Evolutionary conservation across 1,140 invertebrate genomes (phyloP).

Genomic region (Ridgeia piscesae): DNA sequence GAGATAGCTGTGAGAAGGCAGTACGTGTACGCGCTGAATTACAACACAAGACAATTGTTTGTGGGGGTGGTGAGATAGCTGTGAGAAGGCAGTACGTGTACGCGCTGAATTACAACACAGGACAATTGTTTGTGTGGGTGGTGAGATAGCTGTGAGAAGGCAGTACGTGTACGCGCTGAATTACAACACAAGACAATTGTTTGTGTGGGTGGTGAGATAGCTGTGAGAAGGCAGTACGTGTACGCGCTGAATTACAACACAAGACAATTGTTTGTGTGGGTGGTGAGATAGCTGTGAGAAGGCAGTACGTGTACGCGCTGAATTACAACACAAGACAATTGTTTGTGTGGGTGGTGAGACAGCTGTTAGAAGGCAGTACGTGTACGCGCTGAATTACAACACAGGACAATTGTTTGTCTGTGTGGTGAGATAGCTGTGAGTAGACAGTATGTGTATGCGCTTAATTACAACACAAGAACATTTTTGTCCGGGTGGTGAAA

Average conservation of each 20-base stretch:
- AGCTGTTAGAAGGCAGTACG: background rate
- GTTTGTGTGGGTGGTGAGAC: background rate
- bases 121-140: background rate
- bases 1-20: background rate
- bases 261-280: background rate
- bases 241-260: too few relatives aligned
- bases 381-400: too few relatives aligned
- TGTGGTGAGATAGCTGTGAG: background rate
- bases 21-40: too few relatives aligned
- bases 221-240: background rate
- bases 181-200: background rate
- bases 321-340: too few relatives aligned
- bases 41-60: background rate
- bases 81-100: background rate
- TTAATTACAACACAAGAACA: too few relatives aligned
- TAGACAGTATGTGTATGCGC: background rate
- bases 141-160: background rate
- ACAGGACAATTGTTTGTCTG: background rate
- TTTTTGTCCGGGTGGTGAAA: background rate
- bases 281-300: background rate
- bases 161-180: too few relatives aligned
- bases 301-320: too few relatives aligned
- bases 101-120: too few relatives aligned
- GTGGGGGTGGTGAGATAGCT: background rate
- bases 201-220: background rate